phyloP scores from a whole-genome alignment of 2,888 invertebrate genomes.

The Sphaerophoria taeniata region DNA sequence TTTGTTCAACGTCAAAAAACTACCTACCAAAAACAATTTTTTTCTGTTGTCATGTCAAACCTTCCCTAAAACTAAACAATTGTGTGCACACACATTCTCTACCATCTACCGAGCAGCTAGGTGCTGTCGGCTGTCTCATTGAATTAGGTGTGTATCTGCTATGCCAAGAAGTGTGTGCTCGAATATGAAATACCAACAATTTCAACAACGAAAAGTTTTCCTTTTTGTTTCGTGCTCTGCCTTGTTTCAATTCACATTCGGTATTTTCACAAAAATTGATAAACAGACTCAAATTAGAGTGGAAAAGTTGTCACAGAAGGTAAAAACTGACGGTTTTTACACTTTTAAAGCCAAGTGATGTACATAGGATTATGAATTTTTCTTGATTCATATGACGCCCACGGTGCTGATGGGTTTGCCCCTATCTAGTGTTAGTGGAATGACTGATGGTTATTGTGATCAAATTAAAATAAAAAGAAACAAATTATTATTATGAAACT shows the following conservation, averaged over 20 bases:
- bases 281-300: background rate
- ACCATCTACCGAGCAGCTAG: no score
- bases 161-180: background rate
- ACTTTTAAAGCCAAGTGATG: slow-evolving; percentile 24
- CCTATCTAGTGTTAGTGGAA: slow-evolving; percentile 42
- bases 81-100: no score
- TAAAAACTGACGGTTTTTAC: slow-evolving; percentile 43
- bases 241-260: background rate
- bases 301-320: slow-evolving; percentile 20
- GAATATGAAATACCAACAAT: background rate
- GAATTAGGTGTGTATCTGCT: background rate
- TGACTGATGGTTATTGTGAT: slow-evolving; percentile 32
- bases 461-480: slow-evolving; percentile 1
- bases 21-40: no score
- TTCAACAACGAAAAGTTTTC: slow-evolving; percentile 1
- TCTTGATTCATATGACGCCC: slow-evolving; percentile 35
- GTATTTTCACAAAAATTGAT: background rate
- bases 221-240: background rate
- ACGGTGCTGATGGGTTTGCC: slow-evolving; percentile 45
- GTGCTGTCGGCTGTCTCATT: no score
- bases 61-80: no score
- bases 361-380: slow-evolving; percentile 38
- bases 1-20: no score
- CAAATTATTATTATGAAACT: background rate
- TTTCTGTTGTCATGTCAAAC: no score